These are phyloP conservation scores for Hycleus cichorii DNA, from an alignment of 1,140 invertebrate species.

Conservation along the genomic window DNA sequence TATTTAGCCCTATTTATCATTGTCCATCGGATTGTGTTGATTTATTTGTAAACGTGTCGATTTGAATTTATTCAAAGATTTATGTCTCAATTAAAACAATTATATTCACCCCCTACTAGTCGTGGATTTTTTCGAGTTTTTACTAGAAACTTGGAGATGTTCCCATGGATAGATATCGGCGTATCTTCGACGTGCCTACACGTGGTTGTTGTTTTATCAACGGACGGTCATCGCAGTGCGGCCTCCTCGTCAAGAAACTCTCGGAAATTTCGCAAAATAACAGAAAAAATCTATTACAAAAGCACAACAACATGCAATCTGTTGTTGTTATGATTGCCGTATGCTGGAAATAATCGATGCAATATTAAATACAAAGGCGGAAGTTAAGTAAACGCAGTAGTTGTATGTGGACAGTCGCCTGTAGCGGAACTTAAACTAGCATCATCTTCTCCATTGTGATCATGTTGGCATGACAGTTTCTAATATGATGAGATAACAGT, in stretches of 20 bases:
- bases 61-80: no score
- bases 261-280: not conserved
- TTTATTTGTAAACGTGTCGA: no score
- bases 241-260: not conserved
- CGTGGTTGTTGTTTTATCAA: not conserved
- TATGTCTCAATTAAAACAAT: no score
- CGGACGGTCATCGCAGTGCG: not conserved
- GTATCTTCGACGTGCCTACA: not conserved
- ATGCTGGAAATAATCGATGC: conserved; percentile 15
- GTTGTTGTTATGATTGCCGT: not conserved
- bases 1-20: no score
- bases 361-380: conserved; percentile 4
- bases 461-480: not conserved
- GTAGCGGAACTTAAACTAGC: conserved; percentile 14
- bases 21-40: no score
- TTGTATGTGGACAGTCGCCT: conserved; percentile 7
- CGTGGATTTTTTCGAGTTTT: no score
- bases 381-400: conserved; percentile 11
- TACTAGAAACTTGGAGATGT: no score
- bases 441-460: conserved; percentile 18
- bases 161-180: conserved; percentile 2
- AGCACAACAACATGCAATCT: not conserved
- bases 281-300: no score
- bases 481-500: no score
- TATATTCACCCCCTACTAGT: no score